phyloP scores from a whole-genome alignment of 2,888 invertebrate species.

The Digitonthophagus gazella region DNA sequence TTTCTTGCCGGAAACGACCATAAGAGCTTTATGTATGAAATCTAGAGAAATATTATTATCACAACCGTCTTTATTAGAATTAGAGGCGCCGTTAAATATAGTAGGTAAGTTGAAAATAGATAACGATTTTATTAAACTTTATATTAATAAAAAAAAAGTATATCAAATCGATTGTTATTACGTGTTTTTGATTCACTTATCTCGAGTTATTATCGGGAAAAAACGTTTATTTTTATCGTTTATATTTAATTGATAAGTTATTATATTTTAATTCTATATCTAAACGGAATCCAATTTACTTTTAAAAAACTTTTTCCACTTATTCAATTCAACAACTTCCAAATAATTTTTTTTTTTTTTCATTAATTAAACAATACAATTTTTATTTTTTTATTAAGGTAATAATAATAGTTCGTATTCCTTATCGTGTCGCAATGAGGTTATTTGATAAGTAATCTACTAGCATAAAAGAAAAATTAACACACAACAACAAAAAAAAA shows the following conservation, averaged over 20 bases:
- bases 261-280: not conserved
- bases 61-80: constrained; percentile 45
- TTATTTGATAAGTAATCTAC: not conserved
- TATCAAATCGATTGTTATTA: not conserved
- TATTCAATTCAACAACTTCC: not conserved
- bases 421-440: not conserved
- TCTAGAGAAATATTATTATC: constrained; percentile 40
- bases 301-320: not conserved
- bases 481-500: no score
- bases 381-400: not conserved
- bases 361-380: not conserved
- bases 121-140: not conserved
- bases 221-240: not conserved
- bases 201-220: not conserved
- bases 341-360: not conserved
- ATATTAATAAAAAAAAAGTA: not conserved
- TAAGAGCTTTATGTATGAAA: constrained; percentile 40
- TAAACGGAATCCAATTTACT: not conserved
- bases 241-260: constrained; percentile 1
- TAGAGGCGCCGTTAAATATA: constrained; percentile 45
- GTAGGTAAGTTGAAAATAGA: constrained; percentile 38
- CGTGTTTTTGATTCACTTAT: constrained; percentile 2
- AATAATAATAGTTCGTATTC: not conserved
- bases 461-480: not conserved
- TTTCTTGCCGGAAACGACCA: constrained; percentile 36